Conservation (phyloP, 2,888 invertebrate genomes). For the Agonopterix alstromeriana region DNA sequence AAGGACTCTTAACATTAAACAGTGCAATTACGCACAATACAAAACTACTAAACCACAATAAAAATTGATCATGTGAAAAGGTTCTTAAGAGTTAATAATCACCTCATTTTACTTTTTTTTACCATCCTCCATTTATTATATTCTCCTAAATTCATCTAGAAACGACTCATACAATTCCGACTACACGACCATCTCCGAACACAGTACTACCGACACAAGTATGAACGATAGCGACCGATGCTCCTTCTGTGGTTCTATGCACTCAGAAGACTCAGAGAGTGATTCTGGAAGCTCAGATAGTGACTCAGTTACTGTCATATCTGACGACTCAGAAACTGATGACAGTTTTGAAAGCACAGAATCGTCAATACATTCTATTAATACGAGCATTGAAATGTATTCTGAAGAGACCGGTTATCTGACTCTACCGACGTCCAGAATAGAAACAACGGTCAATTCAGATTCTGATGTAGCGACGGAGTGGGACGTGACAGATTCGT, state of each 20-base stretch:
- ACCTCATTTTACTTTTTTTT: conserved; percentile 6
- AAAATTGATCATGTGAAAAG: background rate
- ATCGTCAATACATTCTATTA: background rate
- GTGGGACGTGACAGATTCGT: conserved; percentile 34
- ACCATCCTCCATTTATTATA: conserved; percentile 10
- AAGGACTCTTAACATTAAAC: no score
- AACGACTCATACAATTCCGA: conserved; percentile 28
- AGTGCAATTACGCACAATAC: no score
- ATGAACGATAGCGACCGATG: conserved; percentile 15
- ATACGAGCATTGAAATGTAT: no score
- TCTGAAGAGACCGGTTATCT: background rate
- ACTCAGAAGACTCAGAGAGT: conserved; percentile 4
- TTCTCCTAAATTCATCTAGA: conserved; percentile 4
- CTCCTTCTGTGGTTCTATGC: background rate
- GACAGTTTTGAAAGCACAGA: background rate
- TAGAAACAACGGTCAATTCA: background rate
- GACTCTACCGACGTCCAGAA: background rate
- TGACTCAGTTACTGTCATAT: background rate
- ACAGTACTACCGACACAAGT: conserved; percentile 53
- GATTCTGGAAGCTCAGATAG: background rate
- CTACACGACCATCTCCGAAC: conserved; percentile 44
- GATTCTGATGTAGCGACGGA: conserved; percentile 7
- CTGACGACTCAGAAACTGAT: background rate
- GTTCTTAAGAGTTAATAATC: background rate
- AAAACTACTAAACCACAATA: no score